Percentiles rank a stretch among this genome's conserved stretches.
These are phyloP conservation scores for Melanostoma scalare DNA, from an alignment of 2,888 invertebrate genomes.

Conservation along the genomic window DNA sequence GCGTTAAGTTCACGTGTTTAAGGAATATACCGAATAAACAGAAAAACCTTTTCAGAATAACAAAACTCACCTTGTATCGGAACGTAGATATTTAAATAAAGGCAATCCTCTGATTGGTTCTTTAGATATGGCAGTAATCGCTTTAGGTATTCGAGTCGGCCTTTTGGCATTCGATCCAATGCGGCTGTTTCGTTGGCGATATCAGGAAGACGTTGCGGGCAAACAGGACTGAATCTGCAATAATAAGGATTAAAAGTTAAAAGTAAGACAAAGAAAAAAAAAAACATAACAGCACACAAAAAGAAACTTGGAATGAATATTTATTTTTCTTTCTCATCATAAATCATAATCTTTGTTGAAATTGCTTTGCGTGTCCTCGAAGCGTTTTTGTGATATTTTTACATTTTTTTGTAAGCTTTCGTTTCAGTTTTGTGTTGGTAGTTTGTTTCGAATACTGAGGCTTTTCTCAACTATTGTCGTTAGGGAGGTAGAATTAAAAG, in stretches of 20 bases:
- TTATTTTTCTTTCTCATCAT: conserved; percentile 35
- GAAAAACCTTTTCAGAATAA: conserved; percentile 18
- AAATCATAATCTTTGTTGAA: conserved; percentile 41
- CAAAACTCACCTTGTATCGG: conserved; percentile 93
- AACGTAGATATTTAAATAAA: conserved; percentile 97
- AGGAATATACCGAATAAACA: background rate
- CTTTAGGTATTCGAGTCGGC: conserved; percentile 93
- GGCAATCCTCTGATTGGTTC: conserved; percentile 98
- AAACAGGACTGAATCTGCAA: conserved; percentile 91
- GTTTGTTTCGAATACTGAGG: background rate
- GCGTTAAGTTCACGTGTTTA: conserved; percentile 12
- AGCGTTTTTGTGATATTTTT: background rate
- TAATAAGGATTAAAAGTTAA: conserved; percentile 55
- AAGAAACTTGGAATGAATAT: conserved; percentile 29
- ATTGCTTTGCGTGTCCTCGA: conserved; percentile 15
- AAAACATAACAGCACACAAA: background rate
- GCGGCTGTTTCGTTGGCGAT: conserved; percentile 92
- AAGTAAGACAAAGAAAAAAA: conserved; percentile 42
- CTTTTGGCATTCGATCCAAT: conserved; percentile 92
- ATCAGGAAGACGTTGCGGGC: conserved; percentile 95
- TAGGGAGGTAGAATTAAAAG: conserved; percentile 9
- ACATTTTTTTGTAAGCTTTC: background rate
- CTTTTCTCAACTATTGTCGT: background rate
- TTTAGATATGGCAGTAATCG: conserved; percentile 92
- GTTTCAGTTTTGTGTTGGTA: background rate